Base-by-base conservation (phyloP, 2,797 vertebrate species). In the Margarornis squamiger region DNA sequence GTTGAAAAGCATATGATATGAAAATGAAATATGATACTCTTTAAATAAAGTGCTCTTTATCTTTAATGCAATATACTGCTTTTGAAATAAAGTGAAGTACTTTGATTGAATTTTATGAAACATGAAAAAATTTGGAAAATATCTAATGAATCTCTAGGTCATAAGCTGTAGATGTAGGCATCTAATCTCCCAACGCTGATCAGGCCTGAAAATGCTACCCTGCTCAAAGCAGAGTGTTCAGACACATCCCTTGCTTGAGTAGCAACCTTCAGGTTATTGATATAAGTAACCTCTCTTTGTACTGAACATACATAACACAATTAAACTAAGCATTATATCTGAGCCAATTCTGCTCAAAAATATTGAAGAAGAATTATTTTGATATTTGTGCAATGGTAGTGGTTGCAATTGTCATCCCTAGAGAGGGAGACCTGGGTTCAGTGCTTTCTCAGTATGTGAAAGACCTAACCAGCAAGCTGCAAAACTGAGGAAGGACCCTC, bases 381-480 rank as follows among this genome's bases (percentile, higher is more conserved):
- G 49, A 18, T 24, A 63, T 88, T 59, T 67, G 8, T 13, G 24
- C 14, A 41, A 29, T 49, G 9, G 3, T 34, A 77, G 16, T 19
- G 5, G 7, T 75, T 73, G 12, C 8, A 30, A 4, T 24, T 9
- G 14, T 51, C 86, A 23, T 55, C 51, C 15, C 9, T 32, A 7
- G 21, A 21, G 27, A 5, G 7, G 7, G 16, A 61, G n/a, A 78
- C 38, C 9, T 49, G 23, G 0, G 1, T 76, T 72, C 7, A 2
- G 3, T 75, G 24, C 3, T 67, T 43, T 89, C 21, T 82, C 2
- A 1, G 7, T 34, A 0, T n/a, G 5, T 1, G 16, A 71, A 57
- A 52, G 9, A 49, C 10, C 5, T 65, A 46, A 76, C 80, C 6
- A 29, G 14, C 16, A 81, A 68, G 22, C 13, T 73, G 14, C 14